Evolutionary conservation across 1,140 invertebrate genomes (phyloP).

Genomic region (Drosophila yakuba): DNA sequence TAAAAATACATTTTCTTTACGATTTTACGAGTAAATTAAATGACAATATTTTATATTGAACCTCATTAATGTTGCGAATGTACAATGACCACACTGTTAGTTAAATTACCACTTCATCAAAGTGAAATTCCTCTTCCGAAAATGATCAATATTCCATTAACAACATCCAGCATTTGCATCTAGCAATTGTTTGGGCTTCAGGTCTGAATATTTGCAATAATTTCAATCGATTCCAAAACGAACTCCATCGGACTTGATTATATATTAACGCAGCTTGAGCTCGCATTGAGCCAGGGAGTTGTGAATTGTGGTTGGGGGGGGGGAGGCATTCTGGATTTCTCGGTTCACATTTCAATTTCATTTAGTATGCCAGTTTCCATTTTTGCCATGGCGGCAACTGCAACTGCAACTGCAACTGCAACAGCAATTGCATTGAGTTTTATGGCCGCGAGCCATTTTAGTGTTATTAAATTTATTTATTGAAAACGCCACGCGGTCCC

Average conservation of each 20-base stretch:
- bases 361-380: constrained; percentile 14
- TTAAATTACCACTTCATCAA: not conserved
- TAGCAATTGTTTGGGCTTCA: not conserved
- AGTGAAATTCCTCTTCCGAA: not conserved
- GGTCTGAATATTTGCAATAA: not conserved
- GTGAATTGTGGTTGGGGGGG: constrained; percentile 11
- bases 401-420: not conserved
- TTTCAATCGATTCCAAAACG: constrained; percentile 5
- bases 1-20: not conserved
- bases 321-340: not conserved
- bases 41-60: no score
- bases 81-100: not conserved
- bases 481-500: constrained; percentile 51
- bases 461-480: constrained; percentile 77
- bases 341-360: constrained; percentile 20
- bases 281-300: not conserved
- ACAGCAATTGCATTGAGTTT: constrained; percentile 18
- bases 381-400: constrained; percentile 5
- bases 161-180: not conserved
- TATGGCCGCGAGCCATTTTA: constrained; percentile 50
- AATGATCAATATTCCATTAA: not conserved
- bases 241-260: constrained; percentile 9
- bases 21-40: not conserved
- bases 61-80: no score
- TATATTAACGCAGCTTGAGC: constrained; percentile 21